Base-by-base conservation (phyloP, 2,113 vertebrate genomes). In the Charadrius vociferus region DNA sequence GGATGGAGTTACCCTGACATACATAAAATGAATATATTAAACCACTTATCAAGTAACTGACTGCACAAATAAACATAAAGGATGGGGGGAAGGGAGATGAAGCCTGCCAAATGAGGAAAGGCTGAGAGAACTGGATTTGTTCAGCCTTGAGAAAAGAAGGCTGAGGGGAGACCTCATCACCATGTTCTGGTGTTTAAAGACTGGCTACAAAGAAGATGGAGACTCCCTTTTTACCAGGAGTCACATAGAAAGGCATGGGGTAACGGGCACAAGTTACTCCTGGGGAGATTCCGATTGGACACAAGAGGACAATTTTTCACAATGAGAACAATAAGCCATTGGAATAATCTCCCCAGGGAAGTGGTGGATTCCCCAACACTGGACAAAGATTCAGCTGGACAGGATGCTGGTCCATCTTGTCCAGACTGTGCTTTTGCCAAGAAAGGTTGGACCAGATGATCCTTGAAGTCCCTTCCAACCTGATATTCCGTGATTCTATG, bases 11-110 rank as follows among this genome's bases (percentile, higher is more conserved):
- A 87, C 47, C 55, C 73, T 92, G 62, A 72, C 53, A 88, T 41
- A 92, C 6, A 73, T 81, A 88, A 92, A 93, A 88, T 93, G 8
- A 92, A 80, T 92, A 92, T 61, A 88, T 95, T 80, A 94, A 95
- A 53, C 55, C 15, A 79, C 67, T 77, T 75, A 81, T 91, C 83
- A 90, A 92, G 17, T 78, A 74, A 24, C 56, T 81, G 43, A 71
- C 56, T 81, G 22, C n/a, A 87, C 47, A 96, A 88, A 92, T 85
- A 95, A 86, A 81, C 22, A 71, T 39, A 75, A 84, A 63, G 72
- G 61, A 49, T 10, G 24, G 30, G 14, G 53, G 20, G 67, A 77
- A 89, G 49, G 58, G 36, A 85, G 24, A 58, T 39, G 39, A 92
- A 86, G 39, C 19, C 41, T 45, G 41, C 63, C 39, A 23, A 34